A percentile compares a stretch with the other conserved stretches of the same genome.
Conservation (phyloP, 2,888 invertebrate species). For the Lasioglossum villosulum region DNA sequence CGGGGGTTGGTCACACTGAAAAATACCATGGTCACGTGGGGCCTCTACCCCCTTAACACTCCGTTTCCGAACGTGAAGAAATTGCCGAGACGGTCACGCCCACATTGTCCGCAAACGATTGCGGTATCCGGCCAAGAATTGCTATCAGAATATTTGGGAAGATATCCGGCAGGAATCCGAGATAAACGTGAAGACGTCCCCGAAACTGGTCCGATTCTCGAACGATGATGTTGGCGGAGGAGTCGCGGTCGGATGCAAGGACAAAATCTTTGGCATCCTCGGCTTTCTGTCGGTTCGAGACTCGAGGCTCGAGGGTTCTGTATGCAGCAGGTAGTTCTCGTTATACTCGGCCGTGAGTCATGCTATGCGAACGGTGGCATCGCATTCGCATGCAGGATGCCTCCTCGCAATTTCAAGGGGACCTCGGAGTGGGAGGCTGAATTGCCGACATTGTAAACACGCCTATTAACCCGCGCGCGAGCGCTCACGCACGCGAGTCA, state of each 20-base stretch:
- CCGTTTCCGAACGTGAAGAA: background rate
- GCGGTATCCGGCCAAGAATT: background rate
- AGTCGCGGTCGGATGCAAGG: slow-evolving; percentile 42
- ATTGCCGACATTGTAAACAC: slow-evolving; percentile 76
- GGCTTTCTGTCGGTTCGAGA: background rate
- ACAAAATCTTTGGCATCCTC: slow-evolving; percentile 62
- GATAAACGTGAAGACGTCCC: slow-evolving; percentile 25
- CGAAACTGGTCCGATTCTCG: slow-evolving; percentile 32
- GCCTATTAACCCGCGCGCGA: slow-evolving; percentile 64
- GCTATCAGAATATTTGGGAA: background rate
- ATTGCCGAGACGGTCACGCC: background rate
- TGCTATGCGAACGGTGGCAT: slow-evolving; percentile 65
- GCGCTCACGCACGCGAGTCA: slow-evolving; percentile 46
- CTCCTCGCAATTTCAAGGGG: slow-evolving; percentile 61
- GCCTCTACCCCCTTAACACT: too few relatives aligned
- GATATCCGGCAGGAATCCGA: slow-evolving; percentile 24
- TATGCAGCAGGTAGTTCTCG: slow-evolving; percentile 53
- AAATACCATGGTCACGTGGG: too few relatives aligned
- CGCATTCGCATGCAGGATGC: slow-evolving; percentile 66
- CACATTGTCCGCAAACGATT: background rate
- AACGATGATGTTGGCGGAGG: slow-evolving; percentile 33
- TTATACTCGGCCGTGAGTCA: slow-evolving; percentile 58
- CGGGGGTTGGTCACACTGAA: too few relatives aligned
- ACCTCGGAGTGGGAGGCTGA: slow-evolving; percentile 43
- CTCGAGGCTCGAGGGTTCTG: slow-evolving; percentile 38